Evolutionary conservation across 1,140 invertebrate species (phyloP).

Genomic region (Amyelois transitella): DNA sequence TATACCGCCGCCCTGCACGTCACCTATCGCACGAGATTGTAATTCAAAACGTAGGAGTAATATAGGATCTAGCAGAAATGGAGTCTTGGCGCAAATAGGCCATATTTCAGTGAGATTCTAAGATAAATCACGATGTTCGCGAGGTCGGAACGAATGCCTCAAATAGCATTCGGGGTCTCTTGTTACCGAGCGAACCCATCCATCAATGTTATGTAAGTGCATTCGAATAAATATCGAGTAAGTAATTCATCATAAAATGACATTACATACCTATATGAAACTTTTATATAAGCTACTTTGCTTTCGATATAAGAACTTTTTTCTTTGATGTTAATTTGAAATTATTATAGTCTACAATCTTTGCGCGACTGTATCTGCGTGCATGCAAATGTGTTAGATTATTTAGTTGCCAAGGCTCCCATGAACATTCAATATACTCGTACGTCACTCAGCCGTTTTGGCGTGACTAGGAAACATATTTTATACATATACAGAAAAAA

Average conservation of each 20-base stretch:
- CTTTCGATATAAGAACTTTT: too few species aligned
- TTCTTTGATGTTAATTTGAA: too few species aligned
- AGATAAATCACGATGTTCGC: neutral
- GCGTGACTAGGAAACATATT: too few species aligned
- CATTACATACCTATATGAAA: neutral
- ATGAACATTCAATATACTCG: too few species aligned
- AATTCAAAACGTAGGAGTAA: neutral
- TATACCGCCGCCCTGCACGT: neutral
- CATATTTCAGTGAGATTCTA: conserved; percentile 1
- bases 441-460: too few species aligned
- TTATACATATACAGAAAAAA: too few species aligned
- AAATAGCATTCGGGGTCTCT: conserved; percentile 4
- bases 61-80: neutral
- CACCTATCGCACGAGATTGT: neutral
- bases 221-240: conserved; percentile 4
- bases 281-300: neutral
- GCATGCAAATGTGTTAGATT: too few species aligned
- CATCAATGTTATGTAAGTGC: conserved; percentile 1
- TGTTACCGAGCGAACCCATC: conserved; percentile 1
- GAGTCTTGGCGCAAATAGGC: neutral
- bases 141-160: neutral
- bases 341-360: too few species aligned
- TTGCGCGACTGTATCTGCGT: too few species aligned
- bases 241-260: neutral
- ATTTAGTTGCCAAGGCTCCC: too few species aligned